Base-by-base conservation (phyloP, 2,888 invertebrate genomes). In the Mayetiola destructor region DNA sequence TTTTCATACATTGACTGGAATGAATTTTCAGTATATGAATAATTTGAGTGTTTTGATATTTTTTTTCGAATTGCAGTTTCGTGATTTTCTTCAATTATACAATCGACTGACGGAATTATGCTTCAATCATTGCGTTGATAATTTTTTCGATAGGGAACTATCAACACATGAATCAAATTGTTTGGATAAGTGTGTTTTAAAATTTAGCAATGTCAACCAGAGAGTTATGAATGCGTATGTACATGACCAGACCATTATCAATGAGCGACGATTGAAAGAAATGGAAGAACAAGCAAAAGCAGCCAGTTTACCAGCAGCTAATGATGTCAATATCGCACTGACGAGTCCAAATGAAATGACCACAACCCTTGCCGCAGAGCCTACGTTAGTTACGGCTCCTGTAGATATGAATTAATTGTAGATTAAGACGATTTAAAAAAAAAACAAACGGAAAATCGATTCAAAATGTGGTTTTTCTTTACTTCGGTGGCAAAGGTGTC, bases 51-150 rank as follows among this genome's bases (percentile, higher is more conserved):
- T 16, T 5, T 23, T 23, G 8, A 4, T 27, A 37, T 5, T 14
- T 8, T 16, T 12, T 27, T 21, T n/a, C 48, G 10, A 3, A n/a
- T 59, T 63, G 3, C 59, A 72, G 72, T 63, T 72, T 9, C 71
- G 69, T 62, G 72, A 72, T 62, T 72, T 72, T 61, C 66, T 72
- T 20, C 66, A 66, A 61, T 66, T 72, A 62, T 72, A 72, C 67
- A 72, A 72, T 64, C 69, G 67, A 67, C 67, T 72, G 48, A 72
- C 72, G 2, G 73, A 72, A 60, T 39, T 71, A 48, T 72, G 72
- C 57, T 72, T 72, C 35, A 63, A 62, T 35, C 65, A 68, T 42
- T 72, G 72, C 61, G 67, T 70, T 20, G 71, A 72, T 56, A 69
- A 67, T 53, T 67, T 72, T 16, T 68, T 65, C 58, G 67, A 64